phyloP scores from a whole-genome alignment of 1,140 invertebrate genomes.

The Saccostrea glomerata region DNA sequence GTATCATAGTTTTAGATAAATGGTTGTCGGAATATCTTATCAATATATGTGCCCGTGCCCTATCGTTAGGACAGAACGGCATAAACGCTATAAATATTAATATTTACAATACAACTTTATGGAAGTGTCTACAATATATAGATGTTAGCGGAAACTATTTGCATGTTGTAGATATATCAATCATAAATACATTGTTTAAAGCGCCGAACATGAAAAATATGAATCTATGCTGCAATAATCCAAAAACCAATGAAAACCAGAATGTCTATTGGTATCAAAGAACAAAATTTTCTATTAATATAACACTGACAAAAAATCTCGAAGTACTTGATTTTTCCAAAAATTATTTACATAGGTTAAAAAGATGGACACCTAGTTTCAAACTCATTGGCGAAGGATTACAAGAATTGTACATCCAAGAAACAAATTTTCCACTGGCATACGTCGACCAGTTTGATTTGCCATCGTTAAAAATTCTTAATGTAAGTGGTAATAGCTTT shows the following conservation, averaged over 20 bases:
- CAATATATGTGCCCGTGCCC: background rate
- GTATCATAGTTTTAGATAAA: background rate
- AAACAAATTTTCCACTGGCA: background rate
- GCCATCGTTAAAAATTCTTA: background rate
- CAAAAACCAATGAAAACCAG: too few relatives aligned
- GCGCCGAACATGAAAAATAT: background rate
- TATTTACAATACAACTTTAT: background rate
- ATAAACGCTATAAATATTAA: background rate
- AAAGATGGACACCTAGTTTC: background rate
- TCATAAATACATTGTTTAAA: background rate
- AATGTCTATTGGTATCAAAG: too few relatives aligned
- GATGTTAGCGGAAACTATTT: background rate
- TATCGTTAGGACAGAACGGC: background rate
- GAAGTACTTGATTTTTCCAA: background rate
- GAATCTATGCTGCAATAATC: background rate
- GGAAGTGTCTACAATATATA: background rate
- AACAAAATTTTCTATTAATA: background rate
- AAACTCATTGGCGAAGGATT: background rate
- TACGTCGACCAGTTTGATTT: background rate
- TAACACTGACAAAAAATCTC: background rate
- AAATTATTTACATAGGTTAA: background rate
- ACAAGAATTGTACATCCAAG: background rate
- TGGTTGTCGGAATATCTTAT: background rate
- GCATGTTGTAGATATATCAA: background rate
- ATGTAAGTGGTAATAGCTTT: background rate